Evolutionary conservation across 1,140 invertebrate species (phyloP).

Genomic region (Zaprionus africanus): DNA sequence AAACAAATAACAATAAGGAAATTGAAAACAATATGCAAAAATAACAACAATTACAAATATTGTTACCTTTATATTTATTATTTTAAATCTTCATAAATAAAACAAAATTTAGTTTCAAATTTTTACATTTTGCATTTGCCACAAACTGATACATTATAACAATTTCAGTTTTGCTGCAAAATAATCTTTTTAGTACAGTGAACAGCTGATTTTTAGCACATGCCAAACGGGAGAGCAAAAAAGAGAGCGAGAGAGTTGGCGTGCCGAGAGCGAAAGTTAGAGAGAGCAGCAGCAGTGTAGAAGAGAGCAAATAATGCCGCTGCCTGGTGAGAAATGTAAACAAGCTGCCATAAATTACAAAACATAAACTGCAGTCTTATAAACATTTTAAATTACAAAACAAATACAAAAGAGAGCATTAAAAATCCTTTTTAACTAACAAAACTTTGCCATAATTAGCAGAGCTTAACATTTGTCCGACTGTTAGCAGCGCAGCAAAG

Average conservation of each 20-base stretch:
- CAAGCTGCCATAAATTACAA: constrained; percentile 64
- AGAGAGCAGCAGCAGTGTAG: not conserved
- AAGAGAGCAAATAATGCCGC: constrained; percentile 39
- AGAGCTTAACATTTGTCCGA: not conserved
- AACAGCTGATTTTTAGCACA: constrained; percentile 67
- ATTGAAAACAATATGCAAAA: no score
- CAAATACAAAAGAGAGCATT: not conserved
- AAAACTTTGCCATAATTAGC: not conserved
- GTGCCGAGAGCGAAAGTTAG: constrained; percentile 6
- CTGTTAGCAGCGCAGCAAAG: constrained; percentile 4
- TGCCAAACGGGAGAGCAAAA: constrained; percentile 23
- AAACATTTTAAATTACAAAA: not conserved
- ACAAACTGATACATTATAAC: constrained; percentile 9
- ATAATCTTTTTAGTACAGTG: constrained; percentile 50
- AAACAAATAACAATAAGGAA: no score
- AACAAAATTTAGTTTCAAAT: not conserved
- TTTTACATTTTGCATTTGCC: not conserved
- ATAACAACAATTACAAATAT: no score
- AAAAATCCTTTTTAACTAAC: not conserved
- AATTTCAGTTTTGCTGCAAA: constrained; percentile 7
- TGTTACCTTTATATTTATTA: no score
- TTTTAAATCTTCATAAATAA: not conserved
- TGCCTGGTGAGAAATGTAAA: constrained; percentile 64
- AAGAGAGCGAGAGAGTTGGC: constrained; percentile 14
- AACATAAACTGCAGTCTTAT: not conserved